Base-by-base conservation (phyloP, 1,140 invertebrate genomes). In the Nylanderia fulva region DNA sequence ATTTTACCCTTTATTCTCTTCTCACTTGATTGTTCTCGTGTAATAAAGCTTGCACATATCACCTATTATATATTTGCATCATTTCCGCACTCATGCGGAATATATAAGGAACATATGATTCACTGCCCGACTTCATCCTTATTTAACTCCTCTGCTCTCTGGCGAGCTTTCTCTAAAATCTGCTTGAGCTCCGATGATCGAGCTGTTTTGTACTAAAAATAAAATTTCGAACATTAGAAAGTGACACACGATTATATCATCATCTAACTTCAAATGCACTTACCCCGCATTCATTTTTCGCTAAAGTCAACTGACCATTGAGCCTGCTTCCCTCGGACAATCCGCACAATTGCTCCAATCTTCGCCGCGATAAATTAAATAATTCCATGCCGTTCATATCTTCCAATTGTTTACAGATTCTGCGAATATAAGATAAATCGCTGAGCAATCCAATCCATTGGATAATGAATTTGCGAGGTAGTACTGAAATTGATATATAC, bases 221-320 rank as follows among this genome's bases (percentile, higher is more conserved):
- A 36, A 15, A 58, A 69, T 18, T 60, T 0, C 0, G 21, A 42
- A 9, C 21, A 24, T 61, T n/a, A 6, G 83, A 83, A 87, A 18
- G 11, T 24, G 52, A 33, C 42, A 8, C 6, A 56, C 7, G 7
- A 1, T 54, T 48, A 61, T n/a, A n/a, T n/a, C n/a, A n/a, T n/a
- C n/a, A n/a, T 52, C 29, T 56, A 71, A n/a, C 33, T 21, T 24
- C 54, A 21, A 58, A 56, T 63, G 1, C 33, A 94, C 95, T 96
- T 96, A 98, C 98, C 95, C 97, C 97, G 87, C 96, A 96, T 52
- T 97, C 95, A 91, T 96, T 97, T 89, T 97, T 95, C 91, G 98
- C 97, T 71, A 98, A 95, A 1, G 96, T 96, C 29, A 98, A 94
- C 91, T 98, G 97, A 56, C 96, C 97, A 88, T 96, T 96, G 7